Evolutionary conservation across 1,140 invertebrate species (phyloP), one percentile per base, ranked within the genome.

Genomic region (Spodoptera frugiperda): DNA sequence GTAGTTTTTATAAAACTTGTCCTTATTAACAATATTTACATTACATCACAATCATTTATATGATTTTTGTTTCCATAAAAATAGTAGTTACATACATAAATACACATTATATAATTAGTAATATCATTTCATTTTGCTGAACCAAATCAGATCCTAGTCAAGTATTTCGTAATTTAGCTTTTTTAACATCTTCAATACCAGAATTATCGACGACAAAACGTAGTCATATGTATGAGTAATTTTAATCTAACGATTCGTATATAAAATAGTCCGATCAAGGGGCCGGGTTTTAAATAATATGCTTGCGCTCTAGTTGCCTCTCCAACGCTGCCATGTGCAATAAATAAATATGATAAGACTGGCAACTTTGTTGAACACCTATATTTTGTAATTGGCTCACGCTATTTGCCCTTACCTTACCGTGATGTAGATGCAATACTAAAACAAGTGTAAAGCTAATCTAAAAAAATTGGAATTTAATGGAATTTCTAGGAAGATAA

Each of bases 11-110:
- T 77, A 87, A 83, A 85, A 80, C 81, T 82, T 81, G 67, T 77
- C 55, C 81, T 84, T 87, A 85, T 79, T 59, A 61, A 61, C 63
- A 54, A 68, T 85, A 89, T 85, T 83, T 88, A 89, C 83, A 87
- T 79, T 63, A 80, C 71, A 83, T 78, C 75, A 77, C 75, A 77
- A 70, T 80, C 65, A 71, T 10, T 39, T 61, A 54, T 17, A 51
- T 76, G 59, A 72, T 48, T 70, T 49, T 30, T 55, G 25, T 70
- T 53, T 17, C 33, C 30, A 76, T 48, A 71, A 77, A 67, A 70
- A 54, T 70, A 54, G 0, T 70, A n/a, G 21, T 2, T 39, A 39
- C 33, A 39, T 39, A 39, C 33, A 39, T 39, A 39, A 10, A 39
- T 55, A 55, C 17, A 57, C 14, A 65, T 44, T 46, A 63, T 68